These are phyloP conservation scores for Rhabdornis inornatus DNA, from an alignment of 2,113 vertebrate genomes.

Conservation along the genomic window DNA sequence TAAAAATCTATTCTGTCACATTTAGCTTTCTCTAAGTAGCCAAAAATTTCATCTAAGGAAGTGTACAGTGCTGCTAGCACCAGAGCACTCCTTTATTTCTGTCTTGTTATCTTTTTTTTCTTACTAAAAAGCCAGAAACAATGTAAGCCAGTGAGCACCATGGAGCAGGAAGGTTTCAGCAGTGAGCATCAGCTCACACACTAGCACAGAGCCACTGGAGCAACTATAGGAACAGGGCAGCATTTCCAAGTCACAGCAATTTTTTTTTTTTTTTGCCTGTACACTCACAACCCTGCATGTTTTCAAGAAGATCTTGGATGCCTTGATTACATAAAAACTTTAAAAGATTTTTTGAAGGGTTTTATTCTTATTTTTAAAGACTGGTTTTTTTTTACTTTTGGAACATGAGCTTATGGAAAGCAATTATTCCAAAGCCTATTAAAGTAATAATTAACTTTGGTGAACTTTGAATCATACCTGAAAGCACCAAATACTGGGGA, in stretches of 20 bases:
- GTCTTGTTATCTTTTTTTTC: not conserved
- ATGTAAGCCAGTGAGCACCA: not conserved
- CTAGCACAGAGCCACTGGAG: not conserved
- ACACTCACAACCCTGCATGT: not conserved
- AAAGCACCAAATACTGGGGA: not conserved
- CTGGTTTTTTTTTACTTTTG: not conserved
- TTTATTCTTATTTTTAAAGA: not conserved
- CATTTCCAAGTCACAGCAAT: not conserved
- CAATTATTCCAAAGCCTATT: not conserved
- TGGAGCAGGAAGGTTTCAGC: not conserved
- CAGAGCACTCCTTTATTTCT: not conserved
- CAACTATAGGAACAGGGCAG: not conserved
- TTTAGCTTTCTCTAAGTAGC: not conserved
- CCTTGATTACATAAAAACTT: not conserved
- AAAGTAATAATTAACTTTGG: slow-evolving; percentile 4
- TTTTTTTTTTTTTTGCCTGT: not conserved
- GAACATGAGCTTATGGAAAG: not conserved
- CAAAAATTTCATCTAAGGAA: not conserved
- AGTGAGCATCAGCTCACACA: not conserved
- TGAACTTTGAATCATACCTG: not conserved
- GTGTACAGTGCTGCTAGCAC: not conserved
- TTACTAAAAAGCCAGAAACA: not conserved
- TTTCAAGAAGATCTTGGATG: not conserved
- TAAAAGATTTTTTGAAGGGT: not conserved
- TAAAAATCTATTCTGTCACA: not conserved